phyloP scores from a whole-genome alignment of 2,797 vertebrate species.

The Numenius phaeopus region DNA sequence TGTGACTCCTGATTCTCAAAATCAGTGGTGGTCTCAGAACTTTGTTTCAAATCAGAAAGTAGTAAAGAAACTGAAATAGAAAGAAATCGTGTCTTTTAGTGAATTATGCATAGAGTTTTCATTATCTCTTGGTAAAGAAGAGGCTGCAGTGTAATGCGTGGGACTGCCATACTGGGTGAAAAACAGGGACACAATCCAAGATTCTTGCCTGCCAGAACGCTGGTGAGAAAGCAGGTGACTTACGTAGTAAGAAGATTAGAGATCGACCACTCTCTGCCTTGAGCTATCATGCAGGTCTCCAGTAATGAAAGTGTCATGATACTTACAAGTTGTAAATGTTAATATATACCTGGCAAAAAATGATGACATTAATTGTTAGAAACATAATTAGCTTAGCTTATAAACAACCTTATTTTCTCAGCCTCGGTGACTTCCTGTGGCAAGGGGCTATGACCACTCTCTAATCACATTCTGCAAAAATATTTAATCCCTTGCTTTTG shows the following conservation, averaged over 20 bases:
- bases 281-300: neutral
- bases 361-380: neutral
- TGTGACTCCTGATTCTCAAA: neutral
- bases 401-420: neutral
- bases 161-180: neutral
- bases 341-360: neutral
- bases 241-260: neutral
- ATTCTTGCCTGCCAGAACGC: neutral
- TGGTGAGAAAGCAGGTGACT: neutral
- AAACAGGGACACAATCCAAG: neutral
- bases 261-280: neutral
- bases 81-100: neutral
- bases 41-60: neutral
- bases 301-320: neutral
- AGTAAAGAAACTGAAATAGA: neutral
- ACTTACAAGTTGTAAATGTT: neutral
- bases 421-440: neutral
- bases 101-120: neutral
- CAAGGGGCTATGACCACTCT: neutral
- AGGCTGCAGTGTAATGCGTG: neutral
- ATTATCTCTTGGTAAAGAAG: neutral
- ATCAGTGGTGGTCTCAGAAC: neutral
- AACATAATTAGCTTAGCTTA: neutral
- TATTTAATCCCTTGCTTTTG: neutral
- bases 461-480: neutral